Percentiles rank a stretch among this genome's conserved stretches.
Conservation (phyloP, 2,888 invertebrate species). For the Stramonita haemastoma region DNA sequence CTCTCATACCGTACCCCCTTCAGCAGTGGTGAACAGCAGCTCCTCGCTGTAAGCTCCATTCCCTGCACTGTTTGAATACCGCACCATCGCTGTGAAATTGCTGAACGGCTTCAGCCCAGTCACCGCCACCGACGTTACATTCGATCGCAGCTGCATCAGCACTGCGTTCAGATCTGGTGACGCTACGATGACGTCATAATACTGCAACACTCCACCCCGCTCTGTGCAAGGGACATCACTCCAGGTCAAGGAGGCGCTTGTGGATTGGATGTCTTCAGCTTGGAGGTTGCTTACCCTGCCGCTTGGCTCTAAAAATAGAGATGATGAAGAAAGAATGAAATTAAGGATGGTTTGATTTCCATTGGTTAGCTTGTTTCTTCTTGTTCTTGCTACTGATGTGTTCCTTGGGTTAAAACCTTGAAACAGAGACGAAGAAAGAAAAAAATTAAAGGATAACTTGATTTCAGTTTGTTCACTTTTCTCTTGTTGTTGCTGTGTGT, state of each 20-base stretch:
- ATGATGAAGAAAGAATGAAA: background rate
- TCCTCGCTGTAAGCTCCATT: slow-evolving; percentile 51
- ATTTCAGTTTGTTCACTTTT: no score
- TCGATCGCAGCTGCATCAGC: background rate
- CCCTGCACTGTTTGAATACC: slow-evolving; percentile 62
- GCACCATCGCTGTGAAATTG: slow-evolving; percentile 58
- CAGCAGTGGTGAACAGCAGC: slow-evolving; percentile 55
- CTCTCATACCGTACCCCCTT: slow-evolving; percentile 58
- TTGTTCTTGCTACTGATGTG: no score
- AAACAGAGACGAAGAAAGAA: background rate
- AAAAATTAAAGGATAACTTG: no score
- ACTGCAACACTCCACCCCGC: slow-evolving; percentile 58
- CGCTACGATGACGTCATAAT: slow-evolving; percentile 52
- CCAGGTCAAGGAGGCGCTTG: slow-evolving; percentile 58
- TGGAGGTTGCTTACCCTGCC: slow-evolving; percentile 50
- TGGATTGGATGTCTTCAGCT: slow-evolving; percentile 43
- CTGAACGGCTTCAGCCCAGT: slow-evolving; percentile 57
- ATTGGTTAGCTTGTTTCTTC: no score
- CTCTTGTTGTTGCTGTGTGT: no score
- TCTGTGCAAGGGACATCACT: slow-evolving; percentile 55
- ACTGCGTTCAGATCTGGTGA: background rate
- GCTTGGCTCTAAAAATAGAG: slow-evolving; percentile 50
- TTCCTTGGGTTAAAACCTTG: no score
- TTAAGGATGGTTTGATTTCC: no score
- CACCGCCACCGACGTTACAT: slow-evolving; percentile 24